phyloP scores from a whole-genome alignment of 2,113 vertebrate genomes.

The Electrona antarctica region DNA sequence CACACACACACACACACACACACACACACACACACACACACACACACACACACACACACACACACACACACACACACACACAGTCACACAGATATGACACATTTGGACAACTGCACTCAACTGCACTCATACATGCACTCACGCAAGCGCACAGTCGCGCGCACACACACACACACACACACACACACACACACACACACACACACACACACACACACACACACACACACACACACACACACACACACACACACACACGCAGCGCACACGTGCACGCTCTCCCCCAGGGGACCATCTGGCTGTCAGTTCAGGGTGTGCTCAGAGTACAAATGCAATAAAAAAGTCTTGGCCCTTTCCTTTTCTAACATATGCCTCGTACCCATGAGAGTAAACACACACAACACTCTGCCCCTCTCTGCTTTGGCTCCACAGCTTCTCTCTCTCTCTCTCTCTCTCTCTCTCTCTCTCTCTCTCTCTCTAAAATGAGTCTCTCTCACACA shows the following conservation, averaged over 20 bases:
- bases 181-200: not conserved
- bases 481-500: too few species aligned
- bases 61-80: too few species aligned
- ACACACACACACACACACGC: not conserved
- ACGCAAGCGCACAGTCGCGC: not conserved
- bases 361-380: constrained; percentile 70
- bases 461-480: too few species aligned
- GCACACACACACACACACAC: not conserved
- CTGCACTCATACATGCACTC: too few species aligned
- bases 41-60: not conserved
- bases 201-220: constrained; percentile 18
- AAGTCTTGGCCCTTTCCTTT: constrained; percentile 61
- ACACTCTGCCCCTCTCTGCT: constrained; percentile 7
- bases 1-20: not conserved
- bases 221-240: not conserved
- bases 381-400: constrained; percentile 16
- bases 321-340: constrained; percentile 68
- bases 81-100: too few species aligned
- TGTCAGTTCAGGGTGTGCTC: constrained; percentile 65
- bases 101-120: too few species aligned
- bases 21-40: constrained; percentile 1
- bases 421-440: constrained; percentile 13
- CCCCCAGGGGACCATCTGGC: constrained; percentile 58
- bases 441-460: constrained; percentile 3
- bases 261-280: not conserved